Conservation (phyloP, 53 echinoderm and acorn worm genomes). For the Crossaster papposus region DNA sequence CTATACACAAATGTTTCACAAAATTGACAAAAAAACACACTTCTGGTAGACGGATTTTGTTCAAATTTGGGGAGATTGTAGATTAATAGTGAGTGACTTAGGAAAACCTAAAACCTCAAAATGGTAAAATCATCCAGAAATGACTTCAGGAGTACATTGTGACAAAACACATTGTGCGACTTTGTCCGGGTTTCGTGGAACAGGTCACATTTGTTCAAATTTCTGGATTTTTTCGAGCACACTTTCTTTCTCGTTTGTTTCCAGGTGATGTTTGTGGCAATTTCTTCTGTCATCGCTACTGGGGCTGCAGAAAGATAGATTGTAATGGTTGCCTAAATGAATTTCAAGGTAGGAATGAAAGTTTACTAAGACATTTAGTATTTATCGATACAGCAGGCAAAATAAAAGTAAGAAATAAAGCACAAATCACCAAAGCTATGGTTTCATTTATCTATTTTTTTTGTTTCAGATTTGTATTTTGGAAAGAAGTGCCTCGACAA, state of each 20-base stretch:
- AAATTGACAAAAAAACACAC: too few species aligned
- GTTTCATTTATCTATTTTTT: not conserved
- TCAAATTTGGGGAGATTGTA: too few species aligned
- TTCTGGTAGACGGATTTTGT: too few species aligned
- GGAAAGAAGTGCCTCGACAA: slow-evolving; percentile 70
- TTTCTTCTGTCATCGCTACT: slow-evolving; percentile 82
- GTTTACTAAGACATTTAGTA: not conserved
- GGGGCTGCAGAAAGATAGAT: slow-evolving; percentile 75
- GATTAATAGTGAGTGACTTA: too few species aligned
- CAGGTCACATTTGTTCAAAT: not conserved
- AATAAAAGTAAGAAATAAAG: not conserved
- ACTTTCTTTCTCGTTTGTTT: not conserved
- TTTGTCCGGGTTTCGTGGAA: too few species aligned
- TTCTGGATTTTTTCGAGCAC: not conserved
- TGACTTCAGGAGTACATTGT: too few species aligned
- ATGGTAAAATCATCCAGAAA: too few species aligned
- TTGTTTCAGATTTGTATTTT: slow-evolving; percentile 73
- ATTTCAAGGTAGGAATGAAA: slow-evolving; percentile 64
- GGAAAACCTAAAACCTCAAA: too few species aligned
- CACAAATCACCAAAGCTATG: not conserved
- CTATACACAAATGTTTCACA: too few species aligned
- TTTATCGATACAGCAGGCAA: not conserved
- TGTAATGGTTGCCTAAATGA: slow-evolving; percentile 82
- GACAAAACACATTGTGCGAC: too few species aligned
- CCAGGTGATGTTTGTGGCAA: slow-evolving; percentile 72